Conservation (phyloP, 2,113 vertebrate genomes). For the Trichechus manatus region DNA sequence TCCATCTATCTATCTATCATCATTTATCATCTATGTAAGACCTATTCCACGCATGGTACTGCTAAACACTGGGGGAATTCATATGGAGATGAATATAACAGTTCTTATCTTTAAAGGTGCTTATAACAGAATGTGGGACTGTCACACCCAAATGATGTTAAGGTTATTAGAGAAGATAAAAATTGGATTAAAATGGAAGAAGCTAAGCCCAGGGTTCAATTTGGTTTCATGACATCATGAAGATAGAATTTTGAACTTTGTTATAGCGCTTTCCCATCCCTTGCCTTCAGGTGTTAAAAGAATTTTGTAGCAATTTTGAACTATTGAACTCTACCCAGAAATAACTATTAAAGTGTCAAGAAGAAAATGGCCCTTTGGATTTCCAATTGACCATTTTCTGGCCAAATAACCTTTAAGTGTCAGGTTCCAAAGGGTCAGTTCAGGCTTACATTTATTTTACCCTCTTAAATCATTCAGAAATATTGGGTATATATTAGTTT, state of each 20-base stretch:
- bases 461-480: background rate
- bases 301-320: background rate
- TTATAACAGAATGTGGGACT: background rate
- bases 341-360: background rate
- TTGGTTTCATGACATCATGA: background rate
- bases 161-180: background rate
- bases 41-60: background rate
- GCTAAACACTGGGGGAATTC: background rate
- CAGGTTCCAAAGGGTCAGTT: background rate
- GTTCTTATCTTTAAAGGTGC: background rate
- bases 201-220: background rate
- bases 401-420: background rate
- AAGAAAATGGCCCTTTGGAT: background rate
- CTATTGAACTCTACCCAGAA: background rate
- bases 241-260: background rate
- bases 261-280: background rate
- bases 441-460: background rate
- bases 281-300: background rate
- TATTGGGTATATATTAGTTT: background rate
- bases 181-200: background rate
- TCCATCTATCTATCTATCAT: background rate
- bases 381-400: background rate
- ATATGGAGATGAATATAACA: background rate
- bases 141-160: background rate
- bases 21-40: background rate